These are phyloP conservation scores for Heterohyrax brucei DNA, from an alignment of 2,797 vertebrate species.

Conservation along the genomic window DNA sequence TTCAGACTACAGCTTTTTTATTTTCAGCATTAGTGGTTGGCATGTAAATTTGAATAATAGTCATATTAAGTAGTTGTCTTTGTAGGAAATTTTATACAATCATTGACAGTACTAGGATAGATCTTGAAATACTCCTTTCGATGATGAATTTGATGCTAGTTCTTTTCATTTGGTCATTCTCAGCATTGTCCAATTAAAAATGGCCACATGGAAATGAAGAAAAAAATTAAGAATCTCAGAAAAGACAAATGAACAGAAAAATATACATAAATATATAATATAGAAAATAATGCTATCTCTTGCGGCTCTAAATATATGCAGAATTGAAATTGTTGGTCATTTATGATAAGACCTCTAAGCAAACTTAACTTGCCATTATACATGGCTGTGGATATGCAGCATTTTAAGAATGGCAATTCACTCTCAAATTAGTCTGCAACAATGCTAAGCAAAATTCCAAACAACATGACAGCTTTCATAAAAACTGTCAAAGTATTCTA, in stretches of 20 bases:
- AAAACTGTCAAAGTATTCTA: slow-evolving; percentile 2
- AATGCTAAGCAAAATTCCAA: not conserved
- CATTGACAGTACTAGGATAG: too few species aligned
- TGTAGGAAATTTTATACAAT: too few species aligned
- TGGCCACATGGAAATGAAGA: not conserved
- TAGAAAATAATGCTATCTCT: not conserved
- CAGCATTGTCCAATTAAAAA: too few species aligned
- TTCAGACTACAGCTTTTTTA: too few species aligned
- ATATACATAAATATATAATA: not conserved
- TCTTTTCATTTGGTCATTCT: too few species aligned
- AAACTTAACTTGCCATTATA: not conserved
- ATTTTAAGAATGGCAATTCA: not conserved
- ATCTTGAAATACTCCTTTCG: too few species aligned
- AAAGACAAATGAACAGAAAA: not conserved
- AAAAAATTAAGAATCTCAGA: not conserved
- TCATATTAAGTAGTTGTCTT: too few species aligned
- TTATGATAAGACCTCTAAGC: not conserved
- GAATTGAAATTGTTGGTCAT: not conserved
- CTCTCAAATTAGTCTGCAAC: not conserved
- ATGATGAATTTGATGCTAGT: too few species aligned
- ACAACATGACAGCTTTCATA: not conserved
- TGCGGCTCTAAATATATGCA: not conserved
- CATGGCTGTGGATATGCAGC: not conserved
- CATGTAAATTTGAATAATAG: too few species aligned
- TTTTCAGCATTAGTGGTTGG: too few species aligned